Percentiles rank a stretch among this genome's conserved stretches.
phyloP scores from a whole-genome alignment of 2,797 vertebrate genomes.

The Fistularia tabacaria region DNA sequence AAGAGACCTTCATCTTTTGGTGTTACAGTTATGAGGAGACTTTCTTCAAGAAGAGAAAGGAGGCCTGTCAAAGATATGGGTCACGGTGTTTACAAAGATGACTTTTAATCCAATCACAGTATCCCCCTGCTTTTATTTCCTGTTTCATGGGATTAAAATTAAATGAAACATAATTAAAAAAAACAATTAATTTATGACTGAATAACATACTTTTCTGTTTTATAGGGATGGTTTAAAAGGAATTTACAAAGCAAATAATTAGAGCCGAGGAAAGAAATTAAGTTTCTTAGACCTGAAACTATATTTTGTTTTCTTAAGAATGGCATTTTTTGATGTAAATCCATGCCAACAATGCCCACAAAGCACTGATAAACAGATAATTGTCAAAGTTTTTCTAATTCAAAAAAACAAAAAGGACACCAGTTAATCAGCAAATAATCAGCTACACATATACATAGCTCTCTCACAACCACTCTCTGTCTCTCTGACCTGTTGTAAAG shows the following conservation, averaged over 20 bases:
- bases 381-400: conserved; percentile 16
- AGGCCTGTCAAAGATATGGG: conserved; percentile 75
- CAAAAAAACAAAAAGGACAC: conserved; percentile 24
- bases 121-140: conserved; percentile 67
- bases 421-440: conserved; percentile 49
- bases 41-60: conserved; percentile 66
- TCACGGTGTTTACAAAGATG: conserved; percentile 77
- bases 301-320: conserved; percentile 49
- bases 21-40: conserved; percentile 66
- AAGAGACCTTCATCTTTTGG: conserved; percentile 74
- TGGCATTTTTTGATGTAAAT: conserved; percentile 26
- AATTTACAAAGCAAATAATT: conserved; percentile 69
- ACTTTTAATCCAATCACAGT: conserved; percentile 78
- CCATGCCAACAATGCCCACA: conserved; percentile 25
- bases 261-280: conserved; percentile 55
- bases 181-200: conserved; percentile 73
- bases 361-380: conserved; percentile 21
- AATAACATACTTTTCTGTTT: conserved; percentile 56
- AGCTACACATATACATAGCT: conserved; percentile 27
- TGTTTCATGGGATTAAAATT: conserved; percentile 77
- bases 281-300: conserved; percentile 49
- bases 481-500: conserved; percentile 69
- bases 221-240: conserved; percentile 53
- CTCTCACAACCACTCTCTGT: conserved; percentile 12
- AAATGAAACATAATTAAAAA: conserved; percentile 69